Percentiles rank a stretch among this genome's conserved stretches.
Evolutionary conservation across 2,797 vertebrate genomes (phyloP).

Genomic region (Sebastes paucispinis): DNA sequence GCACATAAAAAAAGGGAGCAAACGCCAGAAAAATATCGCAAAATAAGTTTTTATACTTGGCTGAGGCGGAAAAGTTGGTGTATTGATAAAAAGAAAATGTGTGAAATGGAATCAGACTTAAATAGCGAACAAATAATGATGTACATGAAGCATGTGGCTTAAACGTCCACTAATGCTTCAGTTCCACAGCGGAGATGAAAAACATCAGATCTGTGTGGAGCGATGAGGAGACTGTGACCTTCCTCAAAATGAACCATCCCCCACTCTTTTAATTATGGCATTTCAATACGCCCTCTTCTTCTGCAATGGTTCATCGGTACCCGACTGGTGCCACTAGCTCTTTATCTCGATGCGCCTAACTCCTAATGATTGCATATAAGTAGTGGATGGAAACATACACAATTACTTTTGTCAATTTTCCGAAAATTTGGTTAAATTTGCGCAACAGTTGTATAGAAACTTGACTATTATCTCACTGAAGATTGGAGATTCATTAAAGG

Average conservation of each 20-base stretch:
- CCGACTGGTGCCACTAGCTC: not conserved
- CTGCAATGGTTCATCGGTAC: not conserved
- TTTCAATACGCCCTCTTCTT: not conserved
- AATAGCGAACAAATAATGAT: not conserved
- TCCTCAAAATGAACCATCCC: not conserved
- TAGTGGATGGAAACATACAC: not conserved
- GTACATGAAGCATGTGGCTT: not conserved
- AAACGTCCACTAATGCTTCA: not conserved
- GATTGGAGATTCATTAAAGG: not conserved
- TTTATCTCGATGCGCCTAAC: not conserved
- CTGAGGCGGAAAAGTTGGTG: not conserved
- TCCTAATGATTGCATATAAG: not conserved
- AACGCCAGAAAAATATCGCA: not conserved
- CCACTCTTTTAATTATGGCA: not conserved
- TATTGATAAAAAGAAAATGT: not conserved
- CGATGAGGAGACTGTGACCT: no score
- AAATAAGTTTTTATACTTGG: not conserved
- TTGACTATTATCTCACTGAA: not conserved
- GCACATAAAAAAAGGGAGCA: not conserved
- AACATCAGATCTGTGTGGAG: not conserved
- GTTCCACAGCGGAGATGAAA: not conserved
- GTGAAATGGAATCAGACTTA: not conserved
- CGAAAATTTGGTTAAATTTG: not conserved
- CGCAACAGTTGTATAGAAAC: not conserved
- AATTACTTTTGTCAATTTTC: not conserved